Evolutionary conservation across 1,140 invertebrate species (phyloP).

Genomic region (Aphidius gifuensis): DNA sequence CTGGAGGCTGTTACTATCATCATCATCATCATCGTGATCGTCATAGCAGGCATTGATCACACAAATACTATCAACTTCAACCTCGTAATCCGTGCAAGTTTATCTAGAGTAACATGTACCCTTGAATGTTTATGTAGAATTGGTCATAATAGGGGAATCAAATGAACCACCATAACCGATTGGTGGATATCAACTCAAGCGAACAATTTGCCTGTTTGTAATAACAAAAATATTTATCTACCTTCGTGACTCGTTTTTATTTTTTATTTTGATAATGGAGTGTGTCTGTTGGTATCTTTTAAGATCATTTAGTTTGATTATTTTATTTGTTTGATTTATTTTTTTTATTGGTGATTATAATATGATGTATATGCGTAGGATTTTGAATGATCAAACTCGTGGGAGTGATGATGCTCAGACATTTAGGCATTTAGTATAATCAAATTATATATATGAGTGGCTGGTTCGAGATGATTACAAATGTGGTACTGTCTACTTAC

Average conservation of each 20-base stretch:
- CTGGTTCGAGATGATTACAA: no score
- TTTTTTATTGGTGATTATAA: not conserved
- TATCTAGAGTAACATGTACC: no score
- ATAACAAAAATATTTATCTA: constrained; percentile 22
- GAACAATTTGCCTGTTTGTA: constrained; percentile 17
- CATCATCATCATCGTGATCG: no score
- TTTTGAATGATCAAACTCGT: not conserved
- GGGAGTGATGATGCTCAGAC: constrained; percentile 28
- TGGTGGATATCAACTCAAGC: constrained; percentile 2
- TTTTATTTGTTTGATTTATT: not conserved
- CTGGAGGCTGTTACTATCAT: no score
- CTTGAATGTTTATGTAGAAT: constrained; percentile 8
- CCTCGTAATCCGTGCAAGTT: constrained; percentile 28
- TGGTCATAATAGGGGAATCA: constrained; percentile 5
- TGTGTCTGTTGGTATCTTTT: not conserved
- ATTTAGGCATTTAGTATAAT: not conserved
- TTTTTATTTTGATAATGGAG: not conserved
- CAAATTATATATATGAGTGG: no score
- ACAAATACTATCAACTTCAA: constrained; percentile 26
- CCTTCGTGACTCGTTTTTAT: constrained; percentile 11
- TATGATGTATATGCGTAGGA: not conserved
- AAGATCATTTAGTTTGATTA: not conserved
- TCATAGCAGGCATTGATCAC: constrained; percentile 5
- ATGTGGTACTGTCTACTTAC: no score
- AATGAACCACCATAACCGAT: not conserved